A percentile compares a stretch with the other conserved stretches of the same genome.
These are phyloP conservation scores for Macheiramphus alcinus DNA, from an alignment of 2,113 vertebrate genomes.

Conservation along the genomic window DNA sequence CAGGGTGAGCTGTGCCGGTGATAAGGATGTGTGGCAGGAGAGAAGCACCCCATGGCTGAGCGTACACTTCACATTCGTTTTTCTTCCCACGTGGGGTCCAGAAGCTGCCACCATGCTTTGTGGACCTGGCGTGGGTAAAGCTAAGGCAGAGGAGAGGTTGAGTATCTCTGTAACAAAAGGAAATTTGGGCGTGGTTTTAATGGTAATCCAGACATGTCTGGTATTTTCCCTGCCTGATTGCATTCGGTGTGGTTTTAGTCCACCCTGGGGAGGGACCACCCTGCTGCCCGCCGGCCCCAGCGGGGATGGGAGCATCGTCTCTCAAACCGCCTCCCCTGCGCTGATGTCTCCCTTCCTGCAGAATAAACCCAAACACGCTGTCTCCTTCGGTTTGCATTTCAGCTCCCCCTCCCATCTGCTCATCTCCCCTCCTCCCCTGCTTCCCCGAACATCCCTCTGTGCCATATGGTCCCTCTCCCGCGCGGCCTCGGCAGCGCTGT, in stretches of 20 bases:
- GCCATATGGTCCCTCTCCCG: background rate
- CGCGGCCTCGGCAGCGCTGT: background rate
- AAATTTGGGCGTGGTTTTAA: background rate
- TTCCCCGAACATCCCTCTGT: background rate
- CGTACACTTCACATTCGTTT: accelerated
- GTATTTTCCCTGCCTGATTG: background rate
- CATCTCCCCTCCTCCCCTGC: background rate
- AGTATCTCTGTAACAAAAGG: background rate
- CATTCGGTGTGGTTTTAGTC: background rate
- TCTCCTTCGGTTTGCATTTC: background rate
- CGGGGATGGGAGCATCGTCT: background rate
- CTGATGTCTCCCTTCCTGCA: background rate
- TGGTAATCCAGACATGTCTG: background rate
- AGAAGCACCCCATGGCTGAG: background rate
- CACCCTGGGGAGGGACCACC: background rate
- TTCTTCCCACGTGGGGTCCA: background rate
- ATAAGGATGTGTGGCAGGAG: background rate
- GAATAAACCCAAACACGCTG: background rate
- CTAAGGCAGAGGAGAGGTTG: background rate
- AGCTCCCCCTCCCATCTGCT: background rate
- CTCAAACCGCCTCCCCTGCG: background rate
- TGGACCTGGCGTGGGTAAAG: background rate
- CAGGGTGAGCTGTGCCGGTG: background rate
- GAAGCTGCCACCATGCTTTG: background rate
- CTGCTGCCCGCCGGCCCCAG: accelerated